Base-by-base conservation (phyloP, 1,140 invertebrate genomes). In the Araneus ventricosus region DNA sequence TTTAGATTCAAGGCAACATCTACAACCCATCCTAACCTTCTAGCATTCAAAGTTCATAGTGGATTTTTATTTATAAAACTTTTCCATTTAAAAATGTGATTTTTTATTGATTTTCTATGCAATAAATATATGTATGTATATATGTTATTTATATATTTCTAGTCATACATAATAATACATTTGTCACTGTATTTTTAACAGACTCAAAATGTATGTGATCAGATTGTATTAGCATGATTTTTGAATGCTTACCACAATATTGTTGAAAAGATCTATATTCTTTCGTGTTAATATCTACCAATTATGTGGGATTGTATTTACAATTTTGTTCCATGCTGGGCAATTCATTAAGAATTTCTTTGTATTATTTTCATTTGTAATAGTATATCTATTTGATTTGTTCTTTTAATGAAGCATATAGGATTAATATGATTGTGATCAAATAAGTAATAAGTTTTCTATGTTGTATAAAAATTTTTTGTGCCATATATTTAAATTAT, bases 111-210 rank as follows among this genome's bases (percentile, higher is more conserved):
- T 88, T 87, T 93, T 93, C 52, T 93, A 93, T 88, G 91, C 91
- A 93, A 93, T 93, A 88, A 93, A 79, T 67, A 67, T 67, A 30
- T 67, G 57, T 87, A 79, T 93, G 52, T 92, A 92, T 59, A 79
- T 79, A 92, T 87, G 59, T 87, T 87, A 88, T 87, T 93, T 85
- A 86, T 93, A 93, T 87, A 87, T 93, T 79, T 88, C 91, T 93
- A 93, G 91, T 93, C 91, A 87, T 37, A 52, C 45, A 52, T 52
- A 17, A n/a, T n/a, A 52, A 80, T 20, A 34, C 41, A 41, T 84
- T 91, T 91, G 45, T 82, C 70, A 63, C 39, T 30, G 14, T 91
- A 84, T 91, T 84, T 90, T 91, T 91, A 75, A 41, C 14, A 41
- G 80, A 80, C 34, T 87, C 17, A 39, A 34, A 87, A 61, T 87